Base-by-base conservation (phyloP, 23 tunicate species). In the Ascidia mentula region DNA sequence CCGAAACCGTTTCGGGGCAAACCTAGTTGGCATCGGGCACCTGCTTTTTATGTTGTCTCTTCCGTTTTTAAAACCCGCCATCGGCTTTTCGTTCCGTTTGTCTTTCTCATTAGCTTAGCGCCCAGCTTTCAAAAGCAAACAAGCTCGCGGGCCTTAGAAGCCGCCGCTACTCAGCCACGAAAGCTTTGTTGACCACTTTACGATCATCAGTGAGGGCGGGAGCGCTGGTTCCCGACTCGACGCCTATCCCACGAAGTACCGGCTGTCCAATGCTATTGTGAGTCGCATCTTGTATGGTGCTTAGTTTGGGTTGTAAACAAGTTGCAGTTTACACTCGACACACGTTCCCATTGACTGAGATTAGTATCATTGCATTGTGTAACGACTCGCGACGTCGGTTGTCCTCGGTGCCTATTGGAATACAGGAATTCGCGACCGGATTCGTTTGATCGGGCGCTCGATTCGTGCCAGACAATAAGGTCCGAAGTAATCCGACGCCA, bases 221-320 rank as follows among this genome's bases (percentile, higher is more conserved):
- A 5, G 65, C 13, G 65, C 65, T 5, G 13, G 7, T n/a, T 9
- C 65, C 65, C 65, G 24, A 28, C 65, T 53, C 65, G 65, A 5
- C 65, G 65, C 65, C 65, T 53, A 53, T 53, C 65, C 65, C 65
- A 53, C 65, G 65, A 20, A 20, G 2, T 26, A 28, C 65, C 65
- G 65, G 65, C 65, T 53, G 65, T 53, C 13, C 65, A 20, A 28
- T 26, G 4, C 65, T 53, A 20, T 53, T 53, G 65, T 53, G 65
- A 53, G 24, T 20, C 7, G 4, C 65, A 28, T 28, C 65, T 53
- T 53, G 65, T 53, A 53, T 53, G 13, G 65, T 28, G 24, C 65
- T 53, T 53, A 79, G 82, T 79, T 79, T 79, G 45, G 73, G 74
- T 18, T 79, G 82, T 79, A 79, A 79, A 79, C 82, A 79, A 6